Base-by-base conservation (phyloP, 2,888 invertebrate genomes). In the Bellardia pandia region DNA sequence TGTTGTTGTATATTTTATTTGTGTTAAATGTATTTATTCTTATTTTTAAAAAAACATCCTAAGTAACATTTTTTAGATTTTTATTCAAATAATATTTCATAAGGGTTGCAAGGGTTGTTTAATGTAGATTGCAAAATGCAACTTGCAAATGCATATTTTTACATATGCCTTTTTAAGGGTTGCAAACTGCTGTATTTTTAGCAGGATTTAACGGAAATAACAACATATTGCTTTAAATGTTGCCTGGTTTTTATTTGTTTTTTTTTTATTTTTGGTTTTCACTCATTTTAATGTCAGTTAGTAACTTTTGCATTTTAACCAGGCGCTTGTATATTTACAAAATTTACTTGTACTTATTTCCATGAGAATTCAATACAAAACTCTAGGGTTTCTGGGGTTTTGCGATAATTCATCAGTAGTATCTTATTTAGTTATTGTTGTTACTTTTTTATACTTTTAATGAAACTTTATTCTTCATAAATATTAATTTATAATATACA, bases 361-460 rank as follows among this genome's bases (percentile, higher is more conserved):
- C 16, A 13, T 75, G 48, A 7, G 30, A 9, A 75, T 45, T 60
- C 48, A 60, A 45, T 11, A 60, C n/a, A 60, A 33, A 75, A 75
- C 48, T 51, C 51, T 33, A 56, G 42, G 45, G 53, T 30, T 66
- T 72, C 56, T 77, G 30, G 76, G 76, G 40, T 77, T 60, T 66
- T 77, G 77, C 30, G 77, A 42, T 56, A 56, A 56, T 77, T 66
- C 11, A 68, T 33, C 42, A 68, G n/a, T 30, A 68, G 30, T n/a
- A 11, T 77, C 53, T 56, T 64, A 13, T 48, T n/a, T 62, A 33
- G 42, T 16, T 33, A 2, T 33, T 51, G 51, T 13, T 74, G 9
- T 14, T 23, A 23, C 42, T 13, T 56, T 14, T 3, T n/a, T 33
- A 8, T n/a, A 45, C 0, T 13, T 42, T 45, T 33, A 42, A 56